phyloP scores from a whole-genome alignment of 2,113 vertebrate species.

The Artemisiospiza belli region DNA sequence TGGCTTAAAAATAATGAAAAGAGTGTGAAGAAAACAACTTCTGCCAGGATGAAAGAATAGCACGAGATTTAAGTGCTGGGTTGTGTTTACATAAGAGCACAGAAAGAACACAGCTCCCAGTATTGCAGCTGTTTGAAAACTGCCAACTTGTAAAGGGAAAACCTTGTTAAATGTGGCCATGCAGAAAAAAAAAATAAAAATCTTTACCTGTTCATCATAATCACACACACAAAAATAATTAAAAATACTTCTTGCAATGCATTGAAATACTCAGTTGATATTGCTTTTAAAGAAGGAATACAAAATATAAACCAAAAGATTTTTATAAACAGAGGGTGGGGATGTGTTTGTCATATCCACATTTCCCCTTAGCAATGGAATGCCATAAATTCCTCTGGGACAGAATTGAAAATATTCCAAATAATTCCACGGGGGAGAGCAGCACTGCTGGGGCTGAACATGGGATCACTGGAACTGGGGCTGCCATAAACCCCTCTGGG shows the following conservation, averaged over 20 bases:
- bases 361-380: not conserved
- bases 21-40: constrained; percentile 14
- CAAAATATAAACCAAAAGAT: accelerated
- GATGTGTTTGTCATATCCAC: not conserved
- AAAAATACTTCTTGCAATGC: not conserved
- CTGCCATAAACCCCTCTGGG: not conserved
- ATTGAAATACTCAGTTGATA: not conserved
- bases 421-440: not conserved
- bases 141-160: not conserved
- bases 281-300: not conserved
- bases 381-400: not conserved
- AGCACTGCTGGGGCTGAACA: not conserved
- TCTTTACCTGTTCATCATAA: not conserved
- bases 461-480: not conserved
- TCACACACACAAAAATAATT: not conserved
- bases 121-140: not conserved
- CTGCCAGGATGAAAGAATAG: not conserved
- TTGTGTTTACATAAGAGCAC: not conserved
- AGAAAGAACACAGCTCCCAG: not conserved
- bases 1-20: constrained; percentile 36
- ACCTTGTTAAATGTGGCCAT: not conserved
- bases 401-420: not conserved
- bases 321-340: not conserved
- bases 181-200: not conserved
- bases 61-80: not conserved